These are phyloP conservation scores for Machimus rusticus DNA, from an alignment of 2,888 invertebrate genomes.

Conservation along the genomic window DNA sequence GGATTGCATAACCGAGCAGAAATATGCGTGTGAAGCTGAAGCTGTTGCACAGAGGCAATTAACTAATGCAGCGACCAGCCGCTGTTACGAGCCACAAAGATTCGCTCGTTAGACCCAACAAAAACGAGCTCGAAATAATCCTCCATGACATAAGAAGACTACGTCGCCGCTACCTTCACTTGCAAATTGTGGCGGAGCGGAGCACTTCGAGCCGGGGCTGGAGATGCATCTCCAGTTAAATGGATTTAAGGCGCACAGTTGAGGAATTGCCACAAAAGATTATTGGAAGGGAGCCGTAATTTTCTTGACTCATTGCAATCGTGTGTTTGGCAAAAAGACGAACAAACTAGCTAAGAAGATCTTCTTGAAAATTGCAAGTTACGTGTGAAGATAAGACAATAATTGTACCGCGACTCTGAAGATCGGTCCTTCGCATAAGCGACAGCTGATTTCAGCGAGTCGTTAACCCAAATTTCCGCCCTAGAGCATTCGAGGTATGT, in stretches of 20 bases:
- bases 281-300: neutral
- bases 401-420: neutral
- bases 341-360: neutral
- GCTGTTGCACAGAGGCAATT: neutral
- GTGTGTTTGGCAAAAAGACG: neutral
- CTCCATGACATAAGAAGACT: conserved; percentile 15
- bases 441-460: neutral
- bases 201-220: neutral
- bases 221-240: neutral
- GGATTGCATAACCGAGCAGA: neutral
- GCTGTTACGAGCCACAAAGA: neutral
- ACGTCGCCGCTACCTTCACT: neutral
- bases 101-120: neutral
- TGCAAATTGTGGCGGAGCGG: neutral
- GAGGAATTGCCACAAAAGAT: neutral
- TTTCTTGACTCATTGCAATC: neutral
- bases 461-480: neutral
- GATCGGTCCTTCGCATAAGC: neutral
- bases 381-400: neutral
- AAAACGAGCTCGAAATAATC: neutral
- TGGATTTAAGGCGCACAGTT: neutral
- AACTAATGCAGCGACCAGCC: conserved; percentile 10
- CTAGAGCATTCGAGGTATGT: neutral
- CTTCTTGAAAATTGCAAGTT: neutral
- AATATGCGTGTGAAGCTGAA: conserved; percentile 21